phyloP scores from a whole-genome alignment of 2,113 vertebrate species.

The Morone chrysops region DNA sequence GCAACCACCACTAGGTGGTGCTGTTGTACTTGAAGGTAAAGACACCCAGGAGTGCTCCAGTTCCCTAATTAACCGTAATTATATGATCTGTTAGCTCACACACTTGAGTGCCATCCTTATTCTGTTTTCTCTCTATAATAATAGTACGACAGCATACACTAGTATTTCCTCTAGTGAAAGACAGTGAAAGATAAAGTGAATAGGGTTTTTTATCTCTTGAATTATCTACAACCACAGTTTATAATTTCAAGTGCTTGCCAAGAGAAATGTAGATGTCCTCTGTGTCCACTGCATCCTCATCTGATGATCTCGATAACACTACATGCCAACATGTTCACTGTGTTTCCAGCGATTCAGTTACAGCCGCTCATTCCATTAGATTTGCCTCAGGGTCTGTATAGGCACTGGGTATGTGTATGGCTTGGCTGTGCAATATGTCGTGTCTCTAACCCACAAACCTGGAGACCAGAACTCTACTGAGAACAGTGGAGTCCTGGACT shows the following conservation, averaged over 20 bases:
- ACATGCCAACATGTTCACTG: not conserved
- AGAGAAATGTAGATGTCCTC: not conserved
- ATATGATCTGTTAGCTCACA: constrained; percentile 5
- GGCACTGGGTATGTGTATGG: not conserved
- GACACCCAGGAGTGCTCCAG: fast-evolving
- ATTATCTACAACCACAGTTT: not conserved
- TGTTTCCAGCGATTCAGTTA: not conserved
- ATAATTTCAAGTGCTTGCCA: constrained; percentile 4
- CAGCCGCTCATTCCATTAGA: not conserved
- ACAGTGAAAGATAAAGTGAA: not conserved
- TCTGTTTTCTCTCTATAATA: not conserved
- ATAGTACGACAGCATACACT: not conserved
- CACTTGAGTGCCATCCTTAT: not conserved
- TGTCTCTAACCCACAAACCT: not conserved
- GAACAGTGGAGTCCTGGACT: not conserved
- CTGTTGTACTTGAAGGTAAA: constrained; percentile 50
- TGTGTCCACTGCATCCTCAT: not conserved
- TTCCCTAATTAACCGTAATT: constrained; percentile 32
- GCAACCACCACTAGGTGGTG: constrained; percentile 70
- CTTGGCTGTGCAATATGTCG: not conserved
- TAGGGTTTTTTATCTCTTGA: not conserved
- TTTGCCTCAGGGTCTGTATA: not conserved
- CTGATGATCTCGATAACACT: not conserved
- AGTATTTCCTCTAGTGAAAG: not conserved
- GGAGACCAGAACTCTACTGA: not conserved